Evolutionary conservation across 2,797 vertebrate genomes (phyloP).

Genomic region (Myoxocephalus aenaeus): DNA sequence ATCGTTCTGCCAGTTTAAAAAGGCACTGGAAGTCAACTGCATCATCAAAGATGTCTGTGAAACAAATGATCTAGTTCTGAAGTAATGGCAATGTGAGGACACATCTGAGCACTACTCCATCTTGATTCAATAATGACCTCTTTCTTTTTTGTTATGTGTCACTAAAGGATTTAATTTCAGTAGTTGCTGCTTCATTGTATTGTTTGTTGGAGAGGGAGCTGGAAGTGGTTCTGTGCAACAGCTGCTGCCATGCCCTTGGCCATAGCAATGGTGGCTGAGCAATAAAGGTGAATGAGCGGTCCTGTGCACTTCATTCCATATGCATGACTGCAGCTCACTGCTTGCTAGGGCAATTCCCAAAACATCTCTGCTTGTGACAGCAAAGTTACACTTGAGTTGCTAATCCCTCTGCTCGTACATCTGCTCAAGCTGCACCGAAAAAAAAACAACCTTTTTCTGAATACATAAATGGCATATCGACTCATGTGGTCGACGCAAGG

Average conservation of each 20-base stretch:
- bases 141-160: no score
- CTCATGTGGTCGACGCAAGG: not conserved
- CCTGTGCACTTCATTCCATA: constrained; percentile 36
- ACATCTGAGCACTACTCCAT: not conserved
- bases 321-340: constrained; percentile 53
- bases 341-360: constrained; percentile 39
- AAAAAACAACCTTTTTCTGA: not conserved
- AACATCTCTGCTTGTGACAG: constrained; percentile 54
- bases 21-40: constrained; percentile 25
- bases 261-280: constrained; percentile 26
- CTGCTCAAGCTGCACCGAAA: not conserved
- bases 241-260: constrained; percentile 39
- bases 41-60: constrained; percentile 24
- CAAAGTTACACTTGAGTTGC: constrained; percentile 42
- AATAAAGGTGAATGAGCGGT: constrained; percentile 43
- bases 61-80: constrained; percentile 28
- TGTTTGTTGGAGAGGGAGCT: not conserved
- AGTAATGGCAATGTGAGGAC: not conserved
- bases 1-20: not conserved
- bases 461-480: constrained; percentile 10
- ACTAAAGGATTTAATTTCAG: not conserved
- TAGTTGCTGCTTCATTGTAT: not conserved
- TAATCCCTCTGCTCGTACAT: constrained; percentile 17
- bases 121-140: not conserved
- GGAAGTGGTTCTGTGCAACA: constrained; percentile 11